These are phyloP conservation scores for Hylia prasina DNA, from an alignment of 2,113 vertebrate genomes.

Conservation along the genomic window DNA sequence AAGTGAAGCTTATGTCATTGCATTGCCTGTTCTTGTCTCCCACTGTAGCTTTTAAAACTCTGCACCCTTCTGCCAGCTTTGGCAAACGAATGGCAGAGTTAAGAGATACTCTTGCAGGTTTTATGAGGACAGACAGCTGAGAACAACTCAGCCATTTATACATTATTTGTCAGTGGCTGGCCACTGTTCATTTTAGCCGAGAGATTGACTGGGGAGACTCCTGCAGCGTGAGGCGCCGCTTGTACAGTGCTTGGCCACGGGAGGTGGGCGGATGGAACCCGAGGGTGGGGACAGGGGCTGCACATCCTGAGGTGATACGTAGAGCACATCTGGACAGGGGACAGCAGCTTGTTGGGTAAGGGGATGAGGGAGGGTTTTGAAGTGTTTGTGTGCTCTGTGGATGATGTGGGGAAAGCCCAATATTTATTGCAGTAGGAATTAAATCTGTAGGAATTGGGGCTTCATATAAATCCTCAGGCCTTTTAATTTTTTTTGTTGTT, in stretches of 20 bases:
- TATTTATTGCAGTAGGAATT: background rate
- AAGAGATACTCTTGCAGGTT: background rate
- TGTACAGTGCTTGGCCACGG: constrained; percentile 4
- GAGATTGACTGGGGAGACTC: background rate
- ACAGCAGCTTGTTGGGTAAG: background rate
- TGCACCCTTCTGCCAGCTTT: background rate
- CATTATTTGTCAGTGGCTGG: constrained; percentile 47
- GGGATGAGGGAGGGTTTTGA: background rate
- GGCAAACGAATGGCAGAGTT: background rate
- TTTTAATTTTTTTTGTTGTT: background rate
- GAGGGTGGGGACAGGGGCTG: background rate
- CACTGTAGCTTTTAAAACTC: background rate
- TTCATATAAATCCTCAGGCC: constrained; percentile 52
- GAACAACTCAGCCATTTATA: constrained; percentile 7
- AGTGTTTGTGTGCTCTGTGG: background rate
- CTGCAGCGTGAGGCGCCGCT: background rate
- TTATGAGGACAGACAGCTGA: constrained; percentile 13
- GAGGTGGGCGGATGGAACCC: background rate
- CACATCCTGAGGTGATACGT: background rate
- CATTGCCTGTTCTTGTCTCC: constrained; percentile 15
- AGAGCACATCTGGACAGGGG: background rate
- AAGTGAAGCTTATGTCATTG: background rate
- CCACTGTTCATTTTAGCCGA: constrained; percentile 26
- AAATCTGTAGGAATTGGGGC: background rate
- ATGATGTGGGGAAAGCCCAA: background rate